These are phyloP conservation scores for Alethe castanea DNA, from an alignment of 2,113 vertebrate species.

Conservation along the genomic window DNA sequence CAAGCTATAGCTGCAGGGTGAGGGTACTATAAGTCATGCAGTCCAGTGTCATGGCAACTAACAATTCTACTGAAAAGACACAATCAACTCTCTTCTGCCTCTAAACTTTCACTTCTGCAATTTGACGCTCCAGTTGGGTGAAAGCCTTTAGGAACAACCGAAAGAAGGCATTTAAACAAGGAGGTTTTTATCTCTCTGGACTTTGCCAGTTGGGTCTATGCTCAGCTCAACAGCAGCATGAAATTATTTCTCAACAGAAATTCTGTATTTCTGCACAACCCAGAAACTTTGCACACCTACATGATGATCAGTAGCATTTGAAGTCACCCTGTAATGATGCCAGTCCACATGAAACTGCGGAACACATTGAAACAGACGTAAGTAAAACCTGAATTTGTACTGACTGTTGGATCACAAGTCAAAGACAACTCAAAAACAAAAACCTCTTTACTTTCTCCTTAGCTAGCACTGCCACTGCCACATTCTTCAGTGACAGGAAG, in stretches of 20 bases:
- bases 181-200: background rate
- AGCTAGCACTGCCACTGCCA: fast-evolving
- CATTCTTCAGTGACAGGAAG: background rate
- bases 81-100: background rate
- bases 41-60: background rate
- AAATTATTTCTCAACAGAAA: background rate
- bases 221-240: background rate
- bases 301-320: background rate
- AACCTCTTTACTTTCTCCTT: background rate
- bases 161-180: background rate
- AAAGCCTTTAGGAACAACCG: fast-evolving
- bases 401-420: background rate
- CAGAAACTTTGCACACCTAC: background rate
- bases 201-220: background rate
- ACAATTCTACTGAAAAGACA: background rate
- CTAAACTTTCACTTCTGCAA: background rate
- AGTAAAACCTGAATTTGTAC: background rate
- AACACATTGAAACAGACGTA: fast-evolving
- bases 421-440: background rate
- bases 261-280: background rate
- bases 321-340: fast-evolving
- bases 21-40: background rate
- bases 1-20: fast-evolving
- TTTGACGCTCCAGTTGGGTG: background rate
- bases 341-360: fast-evolving